Base-by-base conservation (phyloP, 2,113 vertebrate genomes). In the Lophius piscatorius region DNA sequence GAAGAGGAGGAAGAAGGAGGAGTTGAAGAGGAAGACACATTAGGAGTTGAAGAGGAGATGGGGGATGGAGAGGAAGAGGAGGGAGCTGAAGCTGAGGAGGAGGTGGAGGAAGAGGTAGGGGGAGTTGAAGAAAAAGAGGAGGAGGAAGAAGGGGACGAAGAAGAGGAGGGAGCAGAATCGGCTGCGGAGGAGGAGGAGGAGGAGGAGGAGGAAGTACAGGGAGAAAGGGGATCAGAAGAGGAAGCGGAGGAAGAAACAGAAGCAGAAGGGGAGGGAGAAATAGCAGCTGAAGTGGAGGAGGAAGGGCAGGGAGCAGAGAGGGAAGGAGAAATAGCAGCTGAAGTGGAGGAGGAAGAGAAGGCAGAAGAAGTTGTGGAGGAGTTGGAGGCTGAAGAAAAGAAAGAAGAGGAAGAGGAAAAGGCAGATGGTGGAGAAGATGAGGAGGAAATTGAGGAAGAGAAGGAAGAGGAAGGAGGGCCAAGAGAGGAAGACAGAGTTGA, bases 151-250 rank as follows among this genome's bases (percentile, higher is more conserved):
- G 56, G 48, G 0, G 49, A 49, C 0, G 46, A 55, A 0, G 66
- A 20, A 0, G 71, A 56, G 0, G 52, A 54, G 1, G 65, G 49
- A 0, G 40, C 45, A 3, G 61, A 13, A 0, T 42, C 21, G 4
- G 45, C 22, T 17, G 39, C 16, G 1, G 56, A 26, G 1, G 70
- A 55, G 4, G 63, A 71, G 4, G 70, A 69, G 1, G 62, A 23
- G 1, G 64, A 45, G 5, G 36, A 22, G 1, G 59, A 40, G 0
- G 57, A 49, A 2, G 46, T 38, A 0, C 69, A 58, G 0, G 44
- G 33, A 1, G 51, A 22, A 4, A 40, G 33, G 8, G 42, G 3
- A 14, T 65, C 33, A 0, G 50, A 62, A 1, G 40, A 67, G 1
- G 56, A 36, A 3, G 38, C 42, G 1, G 62, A 4, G 7, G 31